phyloP scores from a whole-genome alignment of 2,888 invertebrate genomes.

The Phyllotreta striolata region DNA sequence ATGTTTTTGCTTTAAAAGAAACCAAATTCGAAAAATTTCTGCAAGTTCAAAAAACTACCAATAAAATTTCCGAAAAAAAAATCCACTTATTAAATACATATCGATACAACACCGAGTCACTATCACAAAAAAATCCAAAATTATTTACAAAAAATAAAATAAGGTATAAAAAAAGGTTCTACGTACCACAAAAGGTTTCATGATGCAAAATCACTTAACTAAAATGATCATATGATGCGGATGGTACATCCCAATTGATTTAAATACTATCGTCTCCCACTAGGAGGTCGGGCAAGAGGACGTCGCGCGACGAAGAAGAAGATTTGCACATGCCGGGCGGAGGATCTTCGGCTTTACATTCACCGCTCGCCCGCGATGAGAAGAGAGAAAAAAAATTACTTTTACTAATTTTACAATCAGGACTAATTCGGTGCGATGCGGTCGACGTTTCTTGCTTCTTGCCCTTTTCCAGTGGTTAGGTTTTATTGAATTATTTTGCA shows the following conservation, averaged over 20 bases:
- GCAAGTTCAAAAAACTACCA: no score
- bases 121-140: neutral
- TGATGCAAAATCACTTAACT: conserved; percentile 55
- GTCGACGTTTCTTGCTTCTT: conserved; percentile 17
- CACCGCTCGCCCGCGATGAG: conserved; percentile 38
- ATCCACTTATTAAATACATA: neutral
- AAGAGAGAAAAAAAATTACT: conserved; percentile 49
- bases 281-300: conserved; percentile 6
- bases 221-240: conserved; percentile 53
- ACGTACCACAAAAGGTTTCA: conserved; percentile 59
- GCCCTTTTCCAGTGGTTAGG: conserved; percentile 22
- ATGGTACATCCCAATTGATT: conserved; percentile 52
- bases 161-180: conserved; percentile 37
- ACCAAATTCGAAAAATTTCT: no score
- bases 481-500: neutral
- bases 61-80: no score
- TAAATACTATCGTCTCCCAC: conserved; percentile 49
- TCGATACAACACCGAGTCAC: neutral
- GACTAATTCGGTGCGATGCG: conserved; percentile 43
- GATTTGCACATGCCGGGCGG: conserved; percentile 38
- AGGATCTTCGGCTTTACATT: conserved; percentile 47
- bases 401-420: conserved; percentile 50
- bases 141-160: conserved; percentile 20
- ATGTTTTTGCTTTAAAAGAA: no score
- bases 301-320: conserved; percentile 24